Conservation (phyloP, 2,888 invertebrate species). For the Drosophila falleni region DNA sequence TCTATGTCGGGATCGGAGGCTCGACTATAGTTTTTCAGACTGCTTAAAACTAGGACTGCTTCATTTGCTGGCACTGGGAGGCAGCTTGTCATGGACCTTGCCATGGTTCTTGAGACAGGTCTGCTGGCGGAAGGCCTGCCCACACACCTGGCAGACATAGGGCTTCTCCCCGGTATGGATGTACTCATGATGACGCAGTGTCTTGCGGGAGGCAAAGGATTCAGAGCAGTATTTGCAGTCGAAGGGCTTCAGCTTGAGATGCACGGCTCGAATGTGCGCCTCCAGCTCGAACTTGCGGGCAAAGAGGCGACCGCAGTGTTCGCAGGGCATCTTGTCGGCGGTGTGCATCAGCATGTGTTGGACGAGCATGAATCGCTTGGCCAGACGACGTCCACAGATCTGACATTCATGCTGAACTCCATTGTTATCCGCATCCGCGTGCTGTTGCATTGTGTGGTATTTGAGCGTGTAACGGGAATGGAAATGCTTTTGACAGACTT, state of each 20-base stretch:
- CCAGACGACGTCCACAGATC: constrained; percentile 79
- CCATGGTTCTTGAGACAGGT: constrained; percentile 81
- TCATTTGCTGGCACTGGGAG: constrained; percentile 2
- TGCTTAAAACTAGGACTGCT: too few species aligned
- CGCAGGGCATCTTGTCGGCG: constrained; percentile 79
- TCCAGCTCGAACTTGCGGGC: constrained; percentile 81
- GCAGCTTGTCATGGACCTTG: constrained; percentile 71
- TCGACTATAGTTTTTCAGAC: too few species aligned
- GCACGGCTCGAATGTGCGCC: constrained; percentile 80
- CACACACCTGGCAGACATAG: constrained; percentile 82
- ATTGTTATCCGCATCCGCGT: constrained; percentile 42
- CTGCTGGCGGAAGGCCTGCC: constrained; percentile 81
- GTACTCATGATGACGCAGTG: constrained; percentile 80
- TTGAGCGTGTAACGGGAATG: constrained; percentile 81
- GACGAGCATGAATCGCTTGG: constrained; percentile 81
- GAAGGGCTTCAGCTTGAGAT: constrained; percentile 81
- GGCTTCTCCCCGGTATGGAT: constrained; percentile 85
- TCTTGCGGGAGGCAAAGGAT: constrained; percentile 80
- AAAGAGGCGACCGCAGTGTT: constrained; percentile 78
- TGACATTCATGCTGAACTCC: constrained; percentile 67
- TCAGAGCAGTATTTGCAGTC: constrained; percentile 76
- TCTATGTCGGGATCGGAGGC: too few species aligned
- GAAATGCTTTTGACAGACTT: constrained; percentile 77
- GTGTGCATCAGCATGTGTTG: constrained; percentile 82
- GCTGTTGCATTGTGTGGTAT: constrained; percentile 79